These are phyloP conservation scores for Eumaeus atala DNA, from an alignment of 1,140 invertebrate species.

Conservation along the genomic window DNA sequence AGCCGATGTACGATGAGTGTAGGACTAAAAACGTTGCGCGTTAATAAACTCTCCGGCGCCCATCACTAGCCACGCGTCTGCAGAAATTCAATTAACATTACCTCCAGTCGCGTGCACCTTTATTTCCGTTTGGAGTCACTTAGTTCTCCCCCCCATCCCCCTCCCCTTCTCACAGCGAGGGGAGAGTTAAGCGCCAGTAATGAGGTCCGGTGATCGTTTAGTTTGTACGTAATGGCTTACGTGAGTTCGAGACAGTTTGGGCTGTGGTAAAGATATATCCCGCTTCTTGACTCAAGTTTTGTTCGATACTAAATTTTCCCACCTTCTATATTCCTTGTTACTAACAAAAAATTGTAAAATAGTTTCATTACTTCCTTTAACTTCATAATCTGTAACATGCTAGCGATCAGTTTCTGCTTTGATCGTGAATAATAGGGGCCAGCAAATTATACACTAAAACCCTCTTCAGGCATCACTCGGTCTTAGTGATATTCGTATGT, in stretches of 20 bases:
- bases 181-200: slow-evolving; percentile 55
- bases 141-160: slow-evolving; percentile 32
- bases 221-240: slow-evolving; percentile 68
- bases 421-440: too few species aligned
- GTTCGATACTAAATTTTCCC: slow-evolving; percentile 11
- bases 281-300: slow-evolving; percentile 26
- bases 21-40: slow-evolving; percentile 10
- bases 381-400: too few species aligned
- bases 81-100: slow-evolving; percentile 74
- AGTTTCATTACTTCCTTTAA: background rate
- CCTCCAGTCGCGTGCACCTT: slow-evolving; percentile 73
- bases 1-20: slow-evolving; percentile 1
- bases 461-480: too few species aligned
- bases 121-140: slow-evolving; percentile 73
- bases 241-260: slow-evolving; percentile 45
- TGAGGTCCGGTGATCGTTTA: slow-evolving; percentile 70
- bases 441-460: too few species aligned
- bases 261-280: slow-evolving; percentile 24
- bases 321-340: background rate
- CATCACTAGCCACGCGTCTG: slow-evolving; percentile 57
- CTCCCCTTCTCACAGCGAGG: slow-evolving; percentile 16
- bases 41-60: slow-evolving; percentile 4
- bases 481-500: too few species aligned
- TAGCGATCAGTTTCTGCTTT: too few species aligned
- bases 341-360: background rate